These are phyloP conservation scores for Uloborus diversus DNA, from an alignment of 1,140 invertebrate species.

Conservation along the genomic window DNA sequence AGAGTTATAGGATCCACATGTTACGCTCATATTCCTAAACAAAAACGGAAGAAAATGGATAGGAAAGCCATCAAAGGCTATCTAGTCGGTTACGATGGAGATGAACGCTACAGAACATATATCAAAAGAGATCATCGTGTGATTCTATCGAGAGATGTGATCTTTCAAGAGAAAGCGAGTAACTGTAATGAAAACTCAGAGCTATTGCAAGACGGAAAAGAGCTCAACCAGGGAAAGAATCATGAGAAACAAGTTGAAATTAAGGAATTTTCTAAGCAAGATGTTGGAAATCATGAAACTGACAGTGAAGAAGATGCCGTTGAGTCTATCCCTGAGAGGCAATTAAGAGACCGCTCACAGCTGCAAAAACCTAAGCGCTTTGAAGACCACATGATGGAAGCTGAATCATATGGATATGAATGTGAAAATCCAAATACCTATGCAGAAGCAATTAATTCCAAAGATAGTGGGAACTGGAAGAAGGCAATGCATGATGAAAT, in stretches of 20 bases:
- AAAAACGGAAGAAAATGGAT: constrained; percentile 40
- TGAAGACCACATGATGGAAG: constrained; percentile 5
- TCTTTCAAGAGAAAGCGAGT: constrained; percentile 12
- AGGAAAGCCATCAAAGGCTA: constrained; percentile 17
- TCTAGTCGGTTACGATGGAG: constrained; percentile 36
- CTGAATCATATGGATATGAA: background rate
- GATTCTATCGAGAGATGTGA: constrained; percentile 4
- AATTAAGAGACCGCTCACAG: background rate
- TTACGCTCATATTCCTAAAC: constrained; percentile 16
- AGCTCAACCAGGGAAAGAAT: background rate
- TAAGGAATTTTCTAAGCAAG: background rate
- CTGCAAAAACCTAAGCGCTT: background rate
- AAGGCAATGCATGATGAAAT: constrained; percentile 46
- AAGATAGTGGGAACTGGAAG: constrained; percentile 21
- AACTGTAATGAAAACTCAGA: background rate
- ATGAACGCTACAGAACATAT: constrained; percentile 24
- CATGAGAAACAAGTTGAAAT: background rate
- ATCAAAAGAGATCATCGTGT: background rate
- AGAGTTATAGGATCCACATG: constrained; percentile 17
- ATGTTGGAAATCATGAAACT: background rate
- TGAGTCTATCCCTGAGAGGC: background rate
- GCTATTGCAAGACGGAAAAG: background rate
- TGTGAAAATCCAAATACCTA: background rate
- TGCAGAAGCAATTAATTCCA: constrained; percentile 14
- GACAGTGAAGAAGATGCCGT: background rate